A percentile compares a stretch with the other conserved stretches of the same genome.
Conservation (phyloP, 2,113 vertebrate genomes). For the Myiopsitta monachus region DNA sequence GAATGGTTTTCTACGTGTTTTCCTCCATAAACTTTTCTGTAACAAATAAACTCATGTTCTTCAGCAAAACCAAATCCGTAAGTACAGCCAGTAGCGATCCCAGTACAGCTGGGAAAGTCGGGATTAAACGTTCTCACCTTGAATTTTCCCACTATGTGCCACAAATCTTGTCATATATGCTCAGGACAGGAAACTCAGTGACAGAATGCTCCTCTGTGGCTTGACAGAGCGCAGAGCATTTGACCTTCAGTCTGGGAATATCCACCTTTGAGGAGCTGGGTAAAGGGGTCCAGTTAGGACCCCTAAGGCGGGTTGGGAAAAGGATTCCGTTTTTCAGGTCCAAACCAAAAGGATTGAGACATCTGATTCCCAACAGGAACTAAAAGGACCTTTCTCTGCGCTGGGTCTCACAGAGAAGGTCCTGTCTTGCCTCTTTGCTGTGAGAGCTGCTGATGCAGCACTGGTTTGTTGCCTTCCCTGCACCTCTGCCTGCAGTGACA, state of each 20-base stretch:
- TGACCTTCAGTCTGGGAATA: neutral
- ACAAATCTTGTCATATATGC: neutral
- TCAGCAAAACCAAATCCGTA: neutral
- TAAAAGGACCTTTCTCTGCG: neutral
- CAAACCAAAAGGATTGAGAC: neutral
- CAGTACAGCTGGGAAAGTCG: too few relatives aligned
- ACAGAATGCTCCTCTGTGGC: neutral
- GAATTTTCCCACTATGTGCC: neutral
- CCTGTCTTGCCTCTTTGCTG: neutral
- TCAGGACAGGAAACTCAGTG: neutral
- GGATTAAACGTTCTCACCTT: neutral
- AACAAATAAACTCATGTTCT: neutral
- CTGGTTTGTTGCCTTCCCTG: accelerated
- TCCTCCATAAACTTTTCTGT: neutral
- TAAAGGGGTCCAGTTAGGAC: neutral
- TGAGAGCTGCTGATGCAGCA: neutral
- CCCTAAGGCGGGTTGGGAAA: neutral
- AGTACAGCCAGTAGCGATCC: neutral
- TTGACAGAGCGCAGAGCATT: neutral
- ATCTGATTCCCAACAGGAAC: neutral
- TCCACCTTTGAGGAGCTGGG: neutral
- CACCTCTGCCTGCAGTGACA: neutral
- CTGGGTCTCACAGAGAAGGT: neutral
- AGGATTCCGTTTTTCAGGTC: neutral
- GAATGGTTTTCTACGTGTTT: neutral